phyloP scores from a whole-genome alignment of 2,888 invertebrate species.

The Zygogramma bicolorata region DNA sequence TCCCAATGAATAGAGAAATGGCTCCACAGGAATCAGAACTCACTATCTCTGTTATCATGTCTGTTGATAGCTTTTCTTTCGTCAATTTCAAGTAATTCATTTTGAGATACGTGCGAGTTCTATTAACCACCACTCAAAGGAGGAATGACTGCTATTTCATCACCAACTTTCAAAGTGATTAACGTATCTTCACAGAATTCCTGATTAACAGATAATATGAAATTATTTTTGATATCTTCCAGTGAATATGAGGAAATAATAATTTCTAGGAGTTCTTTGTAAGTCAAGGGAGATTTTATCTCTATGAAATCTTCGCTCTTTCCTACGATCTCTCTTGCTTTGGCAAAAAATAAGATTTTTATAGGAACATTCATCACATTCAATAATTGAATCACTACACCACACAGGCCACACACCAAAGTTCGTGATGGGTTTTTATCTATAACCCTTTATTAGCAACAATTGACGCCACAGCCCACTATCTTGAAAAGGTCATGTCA shows the following conservation, averaged over 20 bases:
- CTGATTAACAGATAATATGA: slow-evolving; percentile 88
- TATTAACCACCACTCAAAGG: slow-evolving; percentile 91
- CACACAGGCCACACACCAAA: no score
- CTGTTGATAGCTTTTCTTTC: slow-evolving; percentile 75
- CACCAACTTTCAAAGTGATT: slow-evolving; percentile 72
- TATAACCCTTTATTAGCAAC: no score
- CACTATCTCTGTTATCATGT: slow-evolving; percentile 76
- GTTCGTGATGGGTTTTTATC: no score
- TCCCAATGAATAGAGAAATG: slow-evolving; percentile 89
- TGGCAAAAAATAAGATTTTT: slow-evolving; percentile 89
- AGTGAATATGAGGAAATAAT: slow-evolving; percentile 76
- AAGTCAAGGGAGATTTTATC: slow-evolving; percentile 70
- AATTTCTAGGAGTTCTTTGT: slow-evolving; percentile 71
- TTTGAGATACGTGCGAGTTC: slow-evolving; percentile 29
- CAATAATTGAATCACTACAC: no score
- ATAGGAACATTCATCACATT: slow-evolving; percentile 69
- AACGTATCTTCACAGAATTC: slow-evolving; percentile 75
- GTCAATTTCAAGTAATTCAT: slow-evolving; percentile 82
- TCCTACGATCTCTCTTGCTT: slow-evolving; percentile 86
- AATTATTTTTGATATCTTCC: slow-evolving; percentile 74
- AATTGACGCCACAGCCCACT: no score
- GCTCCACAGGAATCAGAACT: slow-evolving; percentile 85
- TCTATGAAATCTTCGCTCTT: slow-evolving; percentile 70
- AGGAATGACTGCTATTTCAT: slow-evolving; percentile 92
- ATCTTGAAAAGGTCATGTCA: no score